A percentile compares a stretch with the other conserved stretches of the same genome.
phyloP scores from a whole-genome alignment of 2,113 vertebrate species.

The Xiphophorus hellerii region DNA sequence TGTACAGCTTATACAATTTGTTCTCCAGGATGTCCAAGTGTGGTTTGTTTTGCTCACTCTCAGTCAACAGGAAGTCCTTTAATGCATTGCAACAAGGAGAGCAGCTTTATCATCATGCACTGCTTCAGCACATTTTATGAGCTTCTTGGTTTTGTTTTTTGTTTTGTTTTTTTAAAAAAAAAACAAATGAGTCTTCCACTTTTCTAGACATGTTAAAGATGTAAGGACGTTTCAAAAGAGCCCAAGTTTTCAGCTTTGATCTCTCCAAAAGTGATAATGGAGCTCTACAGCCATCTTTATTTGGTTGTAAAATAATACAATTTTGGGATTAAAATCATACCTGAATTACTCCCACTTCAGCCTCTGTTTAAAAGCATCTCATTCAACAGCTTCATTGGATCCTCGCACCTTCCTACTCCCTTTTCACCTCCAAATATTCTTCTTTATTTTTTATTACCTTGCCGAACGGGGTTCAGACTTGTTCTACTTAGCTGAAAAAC shows the following conservation, averaged over 20 bases:
- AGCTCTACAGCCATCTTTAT: too few species aligned
- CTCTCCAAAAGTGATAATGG: not conserved
- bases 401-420: not conserved
- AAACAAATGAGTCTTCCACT: not conserved
- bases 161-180: not conserved
- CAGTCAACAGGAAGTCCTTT: conserved; percentile 1
- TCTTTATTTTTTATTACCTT: not conserved
- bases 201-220: not conserved
- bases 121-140: not conserved
- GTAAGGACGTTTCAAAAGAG: not conserved
- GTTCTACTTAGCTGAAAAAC: not conserved
- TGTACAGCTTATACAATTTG: conserved; percentile 5
- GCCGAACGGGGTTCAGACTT: not conserved
- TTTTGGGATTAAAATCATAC: not conserved
- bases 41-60: conserved; percentile 1
- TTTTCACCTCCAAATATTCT: not conserved
- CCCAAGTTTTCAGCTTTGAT: not conserved
- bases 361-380: not conserved
- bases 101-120: not conserved
- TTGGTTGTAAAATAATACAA: too few species aligned
- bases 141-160: not conserved
- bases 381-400: not conserved
- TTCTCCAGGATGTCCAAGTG: conserved; percentile 2
- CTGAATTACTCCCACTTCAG: not conserved
- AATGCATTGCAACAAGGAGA: not conserved